These are phyloP conservation scores for Drosophila peninsularis DNA, from an alignment of 2,888 invertebrate genomes.

Conservation along the genomic window DNA sequence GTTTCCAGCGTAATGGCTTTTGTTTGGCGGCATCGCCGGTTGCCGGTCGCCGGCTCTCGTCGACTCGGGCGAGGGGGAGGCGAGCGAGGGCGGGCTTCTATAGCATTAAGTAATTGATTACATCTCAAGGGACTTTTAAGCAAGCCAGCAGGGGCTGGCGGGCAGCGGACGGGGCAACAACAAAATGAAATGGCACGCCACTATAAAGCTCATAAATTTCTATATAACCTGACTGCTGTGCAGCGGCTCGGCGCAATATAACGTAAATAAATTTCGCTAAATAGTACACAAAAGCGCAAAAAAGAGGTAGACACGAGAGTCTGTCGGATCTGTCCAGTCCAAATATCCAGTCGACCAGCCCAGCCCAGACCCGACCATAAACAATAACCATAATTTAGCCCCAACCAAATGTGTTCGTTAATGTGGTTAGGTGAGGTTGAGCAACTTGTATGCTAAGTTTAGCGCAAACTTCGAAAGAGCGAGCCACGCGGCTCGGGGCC, in stretches of 20 bases:
- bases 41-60: background rate
- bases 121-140: constrained; percentile 83
- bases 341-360: constrained; percentile 36
- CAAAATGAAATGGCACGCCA: constrained; percentile 74
- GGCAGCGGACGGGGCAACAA: constrained; percentile 25
- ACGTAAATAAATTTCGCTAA: constrained; percentile 73
- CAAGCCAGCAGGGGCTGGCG: constrained; percentile 51
- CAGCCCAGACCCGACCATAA: constrained; percentile 63
- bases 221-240: constrained; percentile 74
- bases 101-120: constrained; percentile 85
- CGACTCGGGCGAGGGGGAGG: background rate
- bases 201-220: constrained; percentile 80
- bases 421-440: constrained; percentile 62
- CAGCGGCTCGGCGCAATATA: constrained; percentile 65
- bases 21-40: constrained; percentile 56
- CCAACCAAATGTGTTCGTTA: constrained; percentile 56
- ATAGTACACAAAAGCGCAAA: constrained; percentile 58
- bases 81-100: constrained; percentile 50
- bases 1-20: constrained; percentile 81
- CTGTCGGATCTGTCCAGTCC: constrained; percentile 25
- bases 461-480: constrained; percentile 28
- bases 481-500: background rate
- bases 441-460: constrained; percentile 56
- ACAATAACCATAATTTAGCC: constrained; percentile 82
- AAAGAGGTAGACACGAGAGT: constrained; percentile 41